A percentile compares a stretch with the other conserved stretches of the same genome.
These are phyloP conservation scores for Lemur catta DNA, from an alignment of 2,797 vertebrate species.

Conservation along the genomic window DNA sequence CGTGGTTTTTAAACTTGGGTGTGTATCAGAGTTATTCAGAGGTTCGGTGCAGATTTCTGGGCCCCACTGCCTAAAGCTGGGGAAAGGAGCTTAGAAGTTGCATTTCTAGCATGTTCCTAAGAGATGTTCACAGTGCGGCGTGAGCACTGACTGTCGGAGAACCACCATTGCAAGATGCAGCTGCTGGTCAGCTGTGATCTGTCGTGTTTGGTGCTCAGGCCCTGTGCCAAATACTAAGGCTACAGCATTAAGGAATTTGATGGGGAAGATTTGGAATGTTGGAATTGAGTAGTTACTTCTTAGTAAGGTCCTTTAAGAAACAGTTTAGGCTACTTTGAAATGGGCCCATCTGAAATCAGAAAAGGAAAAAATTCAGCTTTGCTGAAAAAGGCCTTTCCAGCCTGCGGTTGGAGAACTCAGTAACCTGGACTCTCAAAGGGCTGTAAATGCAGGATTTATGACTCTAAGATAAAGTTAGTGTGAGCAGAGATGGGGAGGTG, in stretches of 20 bases:
- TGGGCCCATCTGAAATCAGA: background rate
- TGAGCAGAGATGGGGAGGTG: background rate
- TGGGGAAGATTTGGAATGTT: background rate
- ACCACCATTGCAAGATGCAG: accelerated
- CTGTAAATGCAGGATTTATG: background rate
- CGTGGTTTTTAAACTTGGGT: background rate
- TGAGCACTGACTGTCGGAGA: background rate
- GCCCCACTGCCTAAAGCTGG: background rate
- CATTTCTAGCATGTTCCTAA: background rate
- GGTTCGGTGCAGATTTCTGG: background rate
- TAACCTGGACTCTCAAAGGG: background rate
- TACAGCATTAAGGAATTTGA: background rate
- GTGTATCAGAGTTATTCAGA: background rate
- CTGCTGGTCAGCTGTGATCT: background rate
- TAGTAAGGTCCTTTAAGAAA: background rate
- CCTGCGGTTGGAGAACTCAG: background rate
- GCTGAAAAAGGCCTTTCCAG: background rate
- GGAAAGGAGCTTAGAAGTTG: background rate
- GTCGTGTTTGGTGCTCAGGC: background rate
- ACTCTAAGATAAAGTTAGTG: background rate
- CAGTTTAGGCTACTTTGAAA: background rate
- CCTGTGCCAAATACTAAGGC: background rate
- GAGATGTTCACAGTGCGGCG: background rate
- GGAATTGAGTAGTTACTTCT: background rate
- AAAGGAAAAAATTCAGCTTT: background rate